Conservation (phyloP, 2,888 invertebrate species). For the Apomyelois bistriatella region DNA sequence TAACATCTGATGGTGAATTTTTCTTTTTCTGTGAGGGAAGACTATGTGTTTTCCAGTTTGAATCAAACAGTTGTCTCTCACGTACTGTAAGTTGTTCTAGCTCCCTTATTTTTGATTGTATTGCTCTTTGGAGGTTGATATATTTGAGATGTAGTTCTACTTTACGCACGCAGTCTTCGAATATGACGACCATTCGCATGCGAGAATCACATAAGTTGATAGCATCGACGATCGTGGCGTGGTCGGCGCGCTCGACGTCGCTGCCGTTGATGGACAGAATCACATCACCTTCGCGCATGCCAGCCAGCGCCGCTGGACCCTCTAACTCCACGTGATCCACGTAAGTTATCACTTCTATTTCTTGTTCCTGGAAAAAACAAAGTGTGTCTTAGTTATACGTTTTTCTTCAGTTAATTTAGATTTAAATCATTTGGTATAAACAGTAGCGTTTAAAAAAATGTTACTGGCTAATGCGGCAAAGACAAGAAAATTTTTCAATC, state of each 20-base stretch:
- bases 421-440: too few species aligned
- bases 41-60: conserved; percentile 94
- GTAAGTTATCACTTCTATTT: conserved; percentile 97
- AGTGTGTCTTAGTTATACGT: background rate
- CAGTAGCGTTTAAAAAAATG: too few species aligned
- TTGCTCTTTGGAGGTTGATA: conserved; percentile 90
- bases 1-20: conserved; percentile 74
- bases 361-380: conserved; percentile 82
- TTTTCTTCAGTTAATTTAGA: too few species aligned
- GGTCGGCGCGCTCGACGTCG: conserved; percentile 97
- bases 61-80: conserved; percentile 90
- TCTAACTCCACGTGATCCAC: conserved; percentile 97
- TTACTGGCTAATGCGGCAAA: too few species aligned
- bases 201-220: conserved; percentile 93
- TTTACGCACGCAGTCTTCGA: conserved; percentile 97
- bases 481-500: too few species aligned
- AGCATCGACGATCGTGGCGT: conserved; percentile 93
- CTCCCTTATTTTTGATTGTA: conserved; percentile 92
- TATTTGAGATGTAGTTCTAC: conserved; percentile 95
- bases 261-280: conserved; percentile 97
- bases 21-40: conserved; percentile 91
- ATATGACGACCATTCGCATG: conserved; percentile 97
- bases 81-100: conserved; percentile 89
- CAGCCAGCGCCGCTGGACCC: conserved; percentile 94
- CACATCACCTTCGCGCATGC: conserved; percentile 97